Evolutionary conservation across 2,888 invertebrate species (phyloP).

Genomic region (Siphlonurus alternatus): DNA sequence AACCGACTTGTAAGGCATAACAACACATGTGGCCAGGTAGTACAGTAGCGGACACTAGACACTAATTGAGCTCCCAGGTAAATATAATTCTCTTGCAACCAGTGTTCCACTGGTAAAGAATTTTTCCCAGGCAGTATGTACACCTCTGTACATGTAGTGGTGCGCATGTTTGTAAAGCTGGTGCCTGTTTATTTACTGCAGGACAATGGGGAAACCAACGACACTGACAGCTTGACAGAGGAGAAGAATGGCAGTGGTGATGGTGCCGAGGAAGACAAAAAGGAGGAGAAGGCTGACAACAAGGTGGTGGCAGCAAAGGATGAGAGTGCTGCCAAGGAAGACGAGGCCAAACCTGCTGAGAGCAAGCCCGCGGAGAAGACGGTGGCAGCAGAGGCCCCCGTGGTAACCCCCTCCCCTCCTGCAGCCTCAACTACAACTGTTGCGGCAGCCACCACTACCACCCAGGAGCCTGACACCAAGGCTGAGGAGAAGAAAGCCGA

Average conservation of each 20-base stretch:
- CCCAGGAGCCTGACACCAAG: neutral
- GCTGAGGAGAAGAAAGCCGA: neutral
- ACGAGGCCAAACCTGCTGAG: neutral
- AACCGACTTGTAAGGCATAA: no score
- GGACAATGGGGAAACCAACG: neutral
- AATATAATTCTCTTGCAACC: no score
- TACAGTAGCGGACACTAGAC: no score
- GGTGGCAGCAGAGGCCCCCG: neutral
- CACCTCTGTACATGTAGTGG: no score
- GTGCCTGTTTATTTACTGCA: neutral
- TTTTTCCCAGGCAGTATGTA: no score
- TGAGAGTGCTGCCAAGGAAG: neutral
- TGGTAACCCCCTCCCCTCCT: neutral
- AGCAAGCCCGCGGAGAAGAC: neutral
- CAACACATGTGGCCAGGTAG: no score
- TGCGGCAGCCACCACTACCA: neutral
- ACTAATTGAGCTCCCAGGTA: no score
- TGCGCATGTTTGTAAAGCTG: no score
- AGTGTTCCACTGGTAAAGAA: no score
- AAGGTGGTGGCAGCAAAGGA: slow-evolving; percentile 4
- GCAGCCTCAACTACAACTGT: neutral
- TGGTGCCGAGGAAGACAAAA: neutral
- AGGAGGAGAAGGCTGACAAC: slow-evolving; percentile 6
- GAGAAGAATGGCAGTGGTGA: no score
- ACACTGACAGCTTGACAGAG: neutral